Conservation (phyloP, 2,888 invertebrate genomes). For the Ophion slaviceki region DNA sequence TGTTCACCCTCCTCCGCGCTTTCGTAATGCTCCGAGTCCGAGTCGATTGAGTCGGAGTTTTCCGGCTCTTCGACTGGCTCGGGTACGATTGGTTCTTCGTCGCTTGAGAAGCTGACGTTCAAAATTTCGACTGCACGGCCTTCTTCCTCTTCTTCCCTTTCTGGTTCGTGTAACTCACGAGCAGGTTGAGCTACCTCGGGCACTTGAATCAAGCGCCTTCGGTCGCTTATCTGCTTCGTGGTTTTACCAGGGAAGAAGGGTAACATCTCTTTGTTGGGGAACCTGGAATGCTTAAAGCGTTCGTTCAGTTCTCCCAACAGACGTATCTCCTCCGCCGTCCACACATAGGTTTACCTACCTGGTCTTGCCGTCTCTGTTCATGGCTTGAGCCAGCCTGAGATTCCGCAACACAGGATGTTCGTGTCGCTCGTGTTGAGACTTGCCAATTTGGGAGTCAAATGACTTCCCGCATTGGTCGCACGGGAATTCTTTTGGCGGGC, state of each 20-base stretch:
- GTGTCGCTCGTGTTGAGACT: slow-evolving; percentile 54
- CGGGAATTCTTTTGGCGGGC: neutral
- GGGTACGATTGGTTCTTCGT: too few relatives aligned
- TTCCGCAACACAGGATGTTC: slow-evolving; percentile 46
- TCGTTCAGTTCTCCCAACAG: slow-evolving; percentile 17
- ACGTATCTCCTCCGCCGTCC: slow-evolving; percentile 40
- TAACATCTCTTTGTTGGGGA: neutral
- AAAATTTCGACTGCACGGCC: too few relatives aligned
- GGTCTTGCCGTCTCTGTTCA: neutral
- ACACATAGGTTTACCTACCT: slow-evolving; percentile 66
- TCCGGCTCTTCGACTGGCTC: too few relatives aligned
- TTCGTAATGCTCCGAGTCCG: too few relatives aligned
- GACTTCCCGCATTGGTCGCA: neutral
- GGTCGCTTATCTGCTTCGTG: neutral
- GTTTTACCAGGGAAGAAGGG: neutral
- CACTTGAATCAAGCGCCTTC: neutral
- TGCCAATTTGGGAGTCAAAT: neutral
- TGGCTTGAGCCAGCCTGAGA: slow-evolving; percentile 2
- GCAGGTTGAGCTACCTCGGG: too few relatives aligned
- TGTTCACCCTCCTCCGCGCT: too few relatives aligned
- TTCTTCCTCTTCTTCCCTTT: too few relatives aligned
- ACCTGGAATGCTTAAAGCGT: neutral
- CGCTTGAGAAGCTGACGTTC: too few relatives aligned
- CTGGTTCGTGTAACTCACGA: too few relatives aligned
- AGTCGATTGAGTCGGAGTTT: too few relatives aligned